A percentile compares a stretch with the other conserved stretches of the same genome.
Evolutionary conservation across 1,140 invertebrate species (phyloP).

Genomic region (Diorhabda carinulata): DNA sequence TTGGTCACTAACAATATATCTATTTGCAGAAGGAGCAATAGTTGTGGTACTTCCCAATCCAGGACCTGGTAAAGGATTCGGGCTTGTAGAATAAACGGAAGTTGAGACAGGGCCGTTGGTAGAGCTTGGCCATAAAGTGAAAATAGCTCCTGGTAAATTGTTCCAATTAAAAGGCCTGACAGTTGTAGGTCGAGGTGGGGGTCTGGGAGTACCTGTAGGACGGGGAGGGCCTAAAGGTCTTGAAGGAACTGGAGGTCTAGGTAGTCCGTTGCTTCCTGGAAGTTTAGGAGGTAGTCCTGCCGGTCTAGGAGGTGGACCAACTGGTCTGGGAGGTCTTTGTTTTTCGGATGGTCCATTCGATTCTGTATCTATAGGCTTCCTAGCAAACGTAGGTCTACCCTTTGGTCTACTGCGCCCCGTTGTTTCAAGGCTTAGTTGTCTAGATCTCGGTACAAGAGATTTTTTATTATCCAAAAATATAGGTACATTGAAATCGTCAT

Average conservation of each 20-base stretch:
- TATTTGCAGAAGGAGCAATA: no score
- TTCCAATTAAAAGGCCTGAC: slow-evolving; percentile 9
- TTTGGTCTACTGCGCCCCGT: background rate
- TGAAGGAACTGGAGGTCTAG: slow-evolving; percentile 5
- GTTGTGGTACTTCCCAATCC: background rate
- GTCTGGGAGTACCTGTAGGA: slow-evolving; percentile 2
- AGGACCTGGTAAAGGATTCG: background rate
- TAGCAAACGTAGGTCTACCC: background rate
- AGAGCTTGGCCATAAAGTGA: slow-evolving; percentile 10
- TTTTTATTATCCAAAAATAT: background rate
- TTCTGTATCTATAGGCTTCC: background rate
- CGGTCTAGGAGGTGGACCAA: background rate
- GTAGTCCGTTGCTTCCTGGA: background rate
- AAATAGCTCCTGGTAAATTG: background rate
- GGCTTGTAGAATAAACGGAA: slow-evolving; percentile 9
- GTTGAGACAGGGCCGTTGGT: slow-evolving; percentile 8
- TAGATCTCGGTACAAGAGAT: background rate
- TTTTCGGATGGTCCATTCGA: background rate
- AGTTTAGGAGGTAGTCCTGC: background rate
- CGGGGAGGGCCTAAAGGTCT: slow-evolving; percentile 17
- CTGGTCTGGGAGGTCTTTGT: slow-evolving; percentile 16
- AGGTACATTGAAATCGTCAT: no score
- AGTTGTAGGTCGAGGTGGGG: background rate
- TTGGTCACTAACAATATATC: no score
- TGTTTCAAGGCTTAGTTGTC: background rate